phyloP scores from a whole-genome alignment of 2,797 vertebrate species.

The Carduelis carduelis region DNA sequence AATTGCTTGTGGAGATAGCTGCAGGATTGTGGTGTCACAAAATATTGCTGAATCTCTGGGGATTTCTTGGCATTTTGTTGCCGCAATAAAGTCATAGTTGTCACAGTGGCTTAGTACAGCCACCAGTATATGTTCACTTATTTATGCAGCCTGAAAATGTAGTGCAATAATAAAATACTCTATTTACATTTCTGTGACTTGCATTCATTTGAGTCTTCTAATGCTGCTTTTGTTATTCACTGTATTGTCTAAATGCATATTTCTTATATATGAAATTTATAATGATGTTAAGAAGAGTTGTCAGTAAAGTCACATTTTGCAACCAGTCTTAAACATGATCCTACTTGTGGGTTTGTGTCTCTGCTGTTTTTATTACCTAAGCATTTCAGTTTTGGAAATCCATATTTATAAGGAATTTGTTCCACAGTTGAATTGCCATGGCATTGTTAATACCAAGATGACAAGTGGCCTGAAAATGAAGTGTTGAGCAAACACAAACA shows the following conservation, averaged over 20 bases:
- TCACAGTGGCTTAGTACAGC: slow-evolving; percentile 35
- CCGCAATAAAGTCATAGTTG: slow-evolving; percentile 58
- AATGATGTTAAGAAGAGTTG: background rate
- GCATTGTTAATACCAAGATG: slow-evolving; percentile 18
- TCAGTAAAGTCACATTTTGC: background rate
- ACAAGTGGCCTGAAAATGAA: background rate
- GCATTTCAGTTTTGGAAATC: slow-evolving; percentile 23
- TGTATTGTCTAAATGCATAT: background rate
- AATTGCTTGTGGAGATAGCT: slow-evolving; percentile 49
- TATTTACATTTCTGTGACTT: background rate
- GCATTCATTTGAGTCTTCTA: background rate
- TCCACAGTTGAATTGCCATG: background rate
- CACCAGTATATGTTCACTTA: background rate
- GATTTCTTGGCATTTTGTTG: slow-evolving; percentile 63
- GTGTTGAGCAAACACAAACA: background rate
- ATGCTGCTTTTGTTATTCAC: background rate
- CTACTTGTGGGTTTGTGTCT: background rate
- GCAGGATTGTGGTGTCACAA: slow-evolving; percentile 56
- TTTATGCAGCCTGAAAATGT: slow-evolving; percentile 4
- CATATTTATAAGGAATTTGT: slow-evolving; percentile 40
- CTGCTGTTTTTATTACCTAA: background rate
- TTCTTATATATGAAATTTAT: background rate
- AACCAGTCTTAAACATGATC: background rate
- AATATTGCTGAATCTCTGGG: slow-evolving; percentile 1
- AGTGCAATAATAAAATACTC: slow-evolving; percentile 37